Evolutionary conservation across 2,113 vertebrate genomes (phyloP).

Genomic region (Heterocephalus glaber): DNA sequence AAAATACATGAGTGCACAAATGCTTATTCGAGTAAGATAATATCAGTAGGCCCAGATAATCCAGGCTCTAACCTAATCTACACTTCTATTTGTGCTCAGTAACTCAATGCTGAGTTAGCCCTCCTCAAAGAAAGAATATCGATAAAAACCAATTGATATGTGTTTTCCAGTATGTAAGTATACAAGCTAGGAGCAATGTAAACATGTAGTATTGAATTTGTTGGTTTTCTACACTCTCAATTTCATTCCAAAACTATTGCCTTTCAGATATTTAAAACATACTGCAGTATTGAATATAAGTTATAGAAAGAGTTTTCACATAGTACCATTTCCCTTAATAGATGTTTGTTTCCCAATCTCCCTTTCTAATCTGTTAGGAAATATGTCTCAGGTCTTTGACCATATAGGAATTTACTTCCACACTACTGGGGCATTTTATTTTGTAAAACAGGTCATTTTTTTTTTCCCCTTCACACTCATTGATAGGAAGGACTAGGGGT

Average conservation of each 20-base stretch:
- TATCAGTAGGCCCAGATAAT: constrained; percentile 51
- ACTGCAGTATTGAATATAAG: not conserved
- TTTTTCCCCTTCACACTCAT: not conserved
- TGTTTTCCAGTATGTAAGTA: constrained; percentile 49
- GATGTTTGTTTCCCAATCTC: not conserved
- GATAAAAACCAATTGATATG: constrained; percentile 48
- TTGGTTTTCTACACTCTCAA: constrained; percentile 64
- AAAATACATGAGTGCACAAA: not conserved
- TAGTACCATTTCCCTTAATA: constrained; percentile 43
- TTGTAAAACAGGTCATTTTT: constrained; percentile 57
- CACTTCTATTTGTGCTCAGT: constrained; percentile 41
- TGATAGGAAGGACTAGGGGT: not conserved
- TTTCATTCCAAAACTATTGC: constrained; percentile 60
- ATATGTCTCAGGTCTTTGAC: constrained; percentile 43
- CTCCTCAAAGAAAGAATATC: constrained; percentile 47
- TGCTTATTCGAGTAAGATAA: constrained; percentile 34
- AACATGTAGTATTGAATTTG: constrained; percentile 67
- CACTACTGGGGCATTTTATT: not conserved
- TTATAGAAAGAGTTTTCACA: not conserved
- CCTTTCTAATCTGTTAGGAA: constrained; percentile 61
- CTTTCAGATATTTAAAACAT: constrained; percentile 72
- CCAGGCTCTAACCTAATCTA: constrained; percentile 59
- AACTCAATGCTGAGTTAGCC: constrained; percentile 34
- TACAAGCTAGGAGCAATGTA: constrained; percentile 58
- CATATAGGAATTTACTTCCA: constrained; percentile 60